Evolutionary conservation across 2,888 invertebrate genomes (phyloP).

Genomic region (Philereme vetulata): DNA sequence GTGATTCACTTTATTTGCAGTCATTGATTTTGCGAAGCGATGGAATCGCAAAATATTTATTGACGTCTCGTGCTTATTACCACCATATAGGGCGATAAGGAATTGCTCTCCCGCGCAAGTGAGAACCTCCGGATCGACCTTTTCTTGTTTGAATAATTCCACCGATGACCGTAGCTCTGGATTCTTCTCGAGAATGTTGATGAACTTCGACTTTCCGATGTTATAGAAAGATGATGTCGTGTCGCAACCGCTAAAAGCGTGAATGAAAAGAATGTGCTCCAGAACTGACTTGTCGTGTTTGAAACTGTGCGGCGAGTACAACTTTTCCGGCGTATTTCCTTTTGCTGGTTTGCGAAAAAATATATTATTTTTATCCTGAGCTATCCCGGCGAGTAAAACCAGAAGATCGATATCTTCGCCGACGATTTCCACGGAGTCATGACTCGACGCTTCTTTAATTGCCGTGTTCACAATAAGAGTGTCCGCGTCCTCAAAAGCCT

Average conservation of each 20-base stretch:
- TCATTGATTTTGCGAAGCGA: too few relatives aligned
- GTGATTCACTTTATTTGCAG: too few relatives aligned
- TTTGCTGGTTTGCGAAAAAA: background rate
- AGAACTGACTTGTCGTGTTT: background rate
- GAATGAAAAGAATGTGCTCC: background rate
- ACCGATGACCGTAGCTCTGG: background rate
- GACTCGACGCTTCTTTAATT: background rate
- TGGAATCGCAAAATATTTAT: too few relatives aligned
- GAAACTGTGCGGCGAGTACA: background rate
- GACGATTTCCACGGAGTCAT: background rate
- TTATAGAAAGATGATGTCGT: background rate
- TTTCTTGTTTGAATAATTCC: background rate
- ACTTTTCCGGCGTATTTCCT: background rate
- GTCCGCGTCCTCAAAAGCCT: background rate
- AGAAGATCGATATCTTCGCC: conserved; percentile 7
- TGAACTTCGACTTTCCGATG: background rate
- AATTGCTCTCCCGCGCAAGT: background rate
- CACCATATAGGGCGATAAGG: background rate
- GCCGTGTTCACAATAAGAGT: conserved; percentile 1
- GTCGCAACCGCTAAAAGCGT: background rate
- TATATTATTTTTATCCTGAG: background rate
- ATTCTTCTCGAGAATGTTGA: background rate
- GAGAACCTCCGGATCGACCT: background rate
- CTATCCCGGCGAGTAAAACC: background rate
- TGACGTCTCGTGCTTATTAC: too few relatives aligned